Base-by-base conservation (phyloP, 2,797 vertebrate genomes). In the Nannoperca australis region DNA sequence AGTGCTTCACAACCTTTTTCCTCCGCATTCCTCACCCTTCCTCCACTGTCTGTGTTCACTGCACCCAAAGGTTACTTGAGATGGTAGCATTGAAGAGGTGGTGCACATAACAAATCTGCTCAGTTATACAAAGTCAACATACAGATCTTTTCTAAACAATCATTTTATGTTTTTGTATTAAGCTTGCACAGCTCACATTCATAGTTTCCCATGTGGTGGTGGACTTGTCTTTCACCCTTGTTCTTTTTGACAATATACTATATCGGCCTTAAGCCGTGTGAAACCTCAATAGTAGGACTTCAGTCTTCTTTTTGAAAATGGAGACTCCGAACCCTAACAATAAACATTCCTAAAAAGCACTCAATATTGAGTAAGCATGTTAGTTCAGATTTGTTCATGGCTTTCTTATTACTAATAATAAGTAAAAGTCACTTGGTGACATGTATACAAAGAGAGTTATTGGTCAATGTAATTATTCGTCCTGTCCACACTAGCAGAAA, bases 31-130 rank as follows among this genome's bases (percentile, higher is more conserved):
- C 22, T 62, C 49, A 58, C 34, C 42, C 22, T 40, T 54, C 34
- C 51, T 63, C 40, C 10, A 6, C 30, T 14, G 42, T 40, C 22
- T 18, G n/a, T 65, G 42, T 58, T 50, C 45, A 50, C 22, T 2
- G 32, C 34, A 59, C 9, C 6, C 30, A 22, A 34, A 11, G 44
- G 14, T n/a, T 1, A 40, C n/a, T 38, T 60, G 45, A 59, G 38
- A 32, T 58, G 40, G 53, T 60, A 64, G 30, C 36, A 12, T 69
- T 54, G 53, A 38, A 68, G 53, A 51, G n/a, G 13, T 44, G 44
- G 34, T 49, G 22, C 62, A 36, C 40, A 30, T 36, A 36, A 36
- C 36, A 36, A 36, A 59, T 73, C 12, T 53, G 45, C 40, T 69
- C n/a, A 9, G 6, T 50, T 27, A 59, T 36, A 44, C 45, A 13